Conservation (phyloP, 2,888 invertebrate genomes). For the Eulithis prunata region DNA sequence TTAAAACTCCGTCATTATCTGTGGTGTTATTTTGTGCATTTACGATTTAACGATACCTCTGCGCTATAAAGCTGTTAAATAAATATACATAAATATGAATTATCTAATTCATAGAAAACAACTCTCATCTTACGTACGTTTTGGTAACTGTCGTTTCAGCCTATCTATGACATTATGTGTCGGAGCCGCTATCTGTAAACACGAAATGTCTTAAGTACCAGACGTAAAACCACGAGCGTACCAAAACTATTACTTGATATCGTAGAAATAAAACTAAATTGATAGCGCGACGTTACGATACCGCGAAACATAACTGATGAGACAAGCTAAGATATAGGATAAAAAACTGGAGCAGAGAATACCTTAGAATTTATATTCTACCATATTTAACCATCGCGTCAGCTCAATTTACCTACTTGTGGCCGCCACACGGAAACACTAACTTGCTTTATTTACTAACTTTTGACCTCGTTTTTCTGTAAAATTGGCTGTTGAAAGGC, state of each 20-base stretch:
- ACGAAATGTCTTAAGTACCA: constrained; percentile 47
- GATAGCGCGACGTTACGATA: not conserved
- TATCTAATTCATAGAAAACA: not conserved
- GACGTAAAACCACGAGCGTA: constrained; percentile 43
- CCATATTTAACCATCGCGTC: too few relatives aligned
- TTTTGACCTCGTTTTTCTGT: not conserved
- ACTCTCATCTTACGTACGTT: constrained; percentile 2
- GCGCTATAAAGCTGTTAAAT: not conserved
- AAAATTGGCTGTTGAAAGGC: too few relatives aligned
- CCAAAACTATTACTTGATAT: constrained; percentile 42
- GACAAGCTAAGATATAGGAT: not conserved
- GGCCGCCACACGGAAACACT: not conserved
- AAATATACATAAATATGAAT: constrained; percentile 9
- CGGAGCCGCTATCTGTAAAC: constrained; percentile 31
- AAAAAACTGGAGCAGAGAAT: not conserved
- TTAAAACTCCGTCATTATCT: too few relatives aligned
- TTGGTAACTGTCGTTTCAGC: constrained; percentile 14
- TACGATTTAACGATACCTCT: not conserved
- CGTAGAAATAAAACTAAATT: constrained; percentile 24
- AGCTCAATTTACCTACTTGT: too few relatives aligned
- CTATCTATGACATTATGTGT: constrained; percentile 19
- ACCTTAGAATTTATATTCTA: too few relatives aligned
- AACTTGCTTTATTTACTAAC: not conserved
- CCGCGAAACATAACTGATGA: not conserved
- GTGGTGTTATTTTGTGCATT: not conserved